A percentile compares a stretch with the other conserved stretches of the same genome.
Evolutionary conservation across 2,888 invertebrate genomes (phyloP).

Genomic region (Drosophila demipolita): DNA sequence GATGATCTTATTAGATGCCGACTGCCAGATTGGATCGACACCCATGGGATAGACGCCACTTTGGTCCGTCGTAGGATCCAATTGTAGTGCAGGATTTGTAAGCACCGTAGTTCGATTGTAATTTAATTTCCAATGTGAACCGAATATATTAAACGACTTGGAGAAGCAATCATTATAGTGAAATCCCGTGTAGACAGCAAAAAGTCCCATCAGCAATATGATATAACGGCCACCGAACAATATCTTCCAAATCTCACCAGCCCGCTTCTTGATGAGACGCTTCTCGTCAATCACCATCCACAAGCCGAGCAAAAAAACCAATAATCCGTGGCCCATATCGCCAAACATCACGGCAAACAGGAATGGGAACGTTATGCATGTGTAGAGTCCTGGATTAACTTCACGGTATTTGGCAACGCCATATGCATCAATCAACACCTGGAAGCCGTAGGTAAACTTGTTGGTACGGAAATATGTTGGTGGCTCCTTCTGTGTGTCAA

Average conservation of each 20-base stretch:
- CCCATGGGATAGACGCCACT: constrained; percentile 90
- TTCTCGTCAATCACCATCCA: constrained; percentile 94
- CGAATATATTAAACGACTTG: constrained; percentile 96
- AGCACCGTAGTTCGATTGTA: constrained; percentile 86
- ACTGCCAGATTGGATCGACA: constrained; percentile 91
- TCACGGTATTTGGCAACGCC: constrained; percentile 97
- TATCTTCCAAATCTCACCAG: constrained; percentile 96
- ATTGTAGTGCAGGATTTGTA: constrained; percentile 86
- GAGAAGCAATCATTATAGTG: constrained; percentile 99
- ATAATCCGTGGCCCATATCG: constrained; percentile 94
- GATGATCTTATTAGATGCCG: constrained; percentile 94
- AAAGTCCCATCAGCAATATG: constrained; percentile 97
- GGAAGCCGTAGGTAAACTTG: constrained; percentile 96
- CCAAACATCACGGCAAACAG: constrained; percentile 98
- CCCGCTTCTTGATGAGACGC: constrained; percentile 88
- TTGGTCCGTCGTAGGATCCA: constrained; percentile 87
- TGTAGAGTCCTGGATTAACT: constrained; percentile 95
- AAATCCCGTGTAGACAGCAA: constrained; percentile 98
- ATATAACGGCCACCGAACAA: constrained; percentile 99
- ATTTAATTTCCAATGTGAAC: constrained; percentile 91
- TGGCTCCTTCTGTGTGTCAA: constrained; percentile 91
- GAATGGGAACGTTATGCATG: constrained; percentile 97
- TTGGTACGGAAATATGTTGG: constrained; percentile 97
- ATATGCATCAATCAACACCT: constrained; percentile 96
- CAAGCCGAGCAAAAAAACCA: constrained; percentile 92